Evolutionary conservation across 2,888 invertebrate species (phyloP).

Genomic region (Cantharis nigra): DNA sequence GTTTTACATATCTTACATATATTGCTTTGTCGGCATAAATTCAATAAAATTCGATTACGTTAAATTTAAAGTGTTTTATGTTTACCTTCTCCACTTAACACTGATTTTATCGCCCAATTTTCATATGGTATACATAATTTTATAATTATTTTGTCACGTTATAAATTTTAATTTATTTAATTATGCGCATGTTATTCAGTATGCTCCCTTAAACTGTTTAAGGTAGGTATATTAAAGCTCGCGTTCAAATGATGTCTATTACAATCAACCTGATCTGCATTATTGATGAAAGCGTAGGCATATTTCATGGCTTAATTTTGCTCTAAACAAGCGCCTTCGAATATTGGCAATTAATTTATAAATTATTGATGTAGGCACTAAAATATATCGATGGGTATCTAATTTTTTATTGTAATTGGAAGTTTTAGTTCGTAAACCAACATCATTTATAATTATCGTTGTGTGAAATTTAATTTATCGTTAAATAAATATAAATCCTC

Average conservation of each 20-base stretch:
- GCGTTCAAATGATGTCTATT: conserved; percentile 21
- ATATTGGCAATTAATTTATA: neutral
- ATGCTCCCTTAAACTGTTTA: conserved; percentile 19
- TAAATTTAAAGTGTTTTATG: neutral
- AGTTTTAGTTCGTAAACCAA: neutral
- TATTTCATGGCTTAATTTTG: neutral
- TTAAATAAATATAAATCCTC: neutral
- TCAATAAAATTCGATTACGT: neutral
- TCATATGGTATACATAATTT: neutral
- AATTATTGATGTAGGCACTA: neutral
- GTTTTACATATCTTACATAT: too few species aligned
- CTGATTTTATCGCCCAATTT: neutral
- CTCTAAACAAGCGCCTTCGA: neutral
- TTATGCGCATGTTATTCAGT: conserved; percentile 14
- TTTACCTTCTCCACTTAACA: neutral
- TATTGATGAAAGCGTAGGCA: conserved; percentile 8
- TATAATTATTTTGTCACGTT: neutral
- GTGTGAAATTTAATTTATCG: neutral
- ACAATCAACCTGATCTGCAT: conserved; percentile 20
- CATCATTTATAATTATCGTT: neutral
- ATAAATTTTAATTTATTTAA: conserved; percentile 17
- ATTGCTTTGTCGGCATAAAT: neutral
- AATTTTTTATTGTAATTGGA: neutral
- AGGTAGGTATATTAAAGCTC: conserved; percentile 19
- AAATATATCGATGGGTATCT: neutral